A percentile compares a stretch with the other conserved stretches of the same genome.
These are phyloP conservation scores for Mesoligia furuncula DNA, from an alignment of 2,888 invertebrate species.

Conservation along the genomic window DNA sequence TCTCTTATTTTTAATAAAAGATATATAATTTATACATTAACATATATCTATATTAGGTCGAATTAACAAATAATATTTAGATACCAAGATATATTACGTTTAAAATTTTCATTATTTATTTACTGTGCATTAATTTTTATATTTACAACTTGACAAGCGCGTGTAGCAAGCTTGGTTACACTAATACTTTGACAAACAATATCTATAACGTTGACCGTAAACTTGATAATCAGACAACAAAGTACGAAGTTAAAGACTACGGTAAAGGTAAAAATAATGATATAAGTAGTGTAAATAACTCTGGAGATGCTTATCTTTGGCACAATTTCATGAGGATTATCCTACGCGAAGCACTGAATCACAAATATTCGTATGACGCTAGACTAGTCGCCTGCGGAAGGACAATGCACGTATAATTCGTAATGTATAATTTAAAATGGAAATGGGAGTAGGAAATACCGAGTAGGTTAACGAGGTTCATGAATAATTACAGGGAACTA, in stretches of 20 bases:
- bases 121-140: conserved; percentile 83
- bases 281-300: conserved; percentile 50
- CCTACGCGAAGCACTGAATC: conserved; percentile 77
- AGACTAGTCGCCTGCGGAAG: conserved; percentile 72
- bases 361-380: conserved; percentile 72
- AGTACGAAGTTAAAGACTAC: conserved; percentile 55
- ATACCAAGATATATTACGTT: conserved; percentile 76
- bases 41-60: conserved; percentile 80
- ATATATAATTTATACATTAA: conserved; percentile 73
- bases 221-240: conserved; percentile 59
- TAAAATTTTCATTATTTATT: conserved; percentile 73
- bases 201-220: conserved; percentile 57
- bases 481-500: conserved; percentile 77
- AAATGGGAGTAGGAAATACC: conserved; percentile 73
- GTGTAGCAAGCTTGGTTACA: conserved; percentile 85
- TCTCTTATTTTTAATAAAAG: conserved; percentile 87
- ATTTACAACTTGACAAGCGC: conserved; percentile 88
- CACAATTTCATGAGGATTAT: conserved; percentile 77
- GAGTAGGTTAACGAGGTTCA: conserved; percentile 74
- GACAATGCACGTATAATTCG: conserved; percentile 73
- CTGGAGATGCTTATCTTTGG: conserved; percentile 74
- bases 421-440: conserved; percentile 76
- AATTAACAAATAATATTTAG: conserved; percentile 78
- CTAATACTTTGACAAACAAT: conserved; percentile 65
- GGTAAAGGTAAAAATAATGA: conserved; percentile 50